Percentiles rank a stretch among this genome's conserved stretches.
These are phyloP conservation scores for Ormyrus pomaceus DNA, from an alignment of 2,888 invertebrate genomes.

Conservation along the genomic window DNA sequence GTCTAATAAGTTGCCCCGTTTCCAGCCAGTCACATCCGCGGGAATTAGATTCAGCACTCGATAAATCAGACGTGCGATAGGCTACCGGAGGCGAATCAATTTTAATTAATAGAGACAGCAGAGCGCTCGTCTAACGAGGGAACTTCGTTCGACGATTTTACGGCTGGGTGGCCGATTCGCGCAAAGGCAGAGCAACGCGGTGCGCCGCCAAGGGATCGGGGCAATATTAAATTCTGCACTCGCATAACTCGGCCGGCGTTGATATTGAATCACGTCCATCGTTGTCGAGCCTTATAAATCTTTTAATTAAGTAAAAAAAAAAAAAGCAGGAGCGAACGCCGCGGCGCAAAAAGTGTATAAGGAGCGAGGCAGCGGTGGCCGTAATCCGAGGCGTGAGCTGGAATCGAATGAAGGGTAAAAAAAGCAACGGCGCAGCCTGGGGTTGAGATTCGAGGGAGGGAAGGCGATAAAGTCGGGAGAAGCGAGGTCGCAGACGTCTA, in stretches of 20 bases:
- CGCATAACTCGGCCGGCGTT: constrained; percentile 16
- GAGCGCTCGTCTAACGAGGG: no score
- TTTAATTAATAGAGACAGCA: no score
- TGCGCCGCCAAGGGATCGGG: background rate
- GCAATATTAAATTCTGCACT: constrained; percentile 40
- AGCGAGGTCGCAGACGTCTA: constrained; percentile 21
- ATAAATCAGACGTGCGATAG: no score
- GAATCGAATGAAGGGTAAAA: constrained; percentile 50
- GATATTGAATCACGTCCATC: constrained; percentile 51
- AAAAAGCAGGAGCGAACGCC: background rate
- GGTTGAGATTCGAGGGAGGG: constrained; percentile 16
- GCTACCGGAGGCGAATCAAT: no score
- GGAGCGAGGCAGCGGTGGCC: background rate
- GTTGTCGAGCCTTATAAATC: constrained; percentile 47
- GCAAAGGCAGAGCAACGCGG: background rate
- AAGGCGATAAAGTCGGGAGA: background rate
- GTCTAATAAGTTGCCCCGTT: constrained; percentile 23
- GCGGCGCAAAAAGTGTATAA: no score
- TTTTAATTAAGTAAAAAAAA: constrained; percentile 49
- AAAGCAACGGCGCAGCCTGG: constrained; percentile 9
- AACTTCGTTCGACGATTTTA: no score
- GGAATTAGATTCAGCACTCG: no score
- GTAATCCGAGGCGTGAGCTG: constrained; percentile 44
- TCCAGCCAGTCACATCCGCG: background rate
- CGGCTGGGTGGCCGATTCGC: background rate